Evolutionary conservation across 92 coral and sea anemone species (phyloP).

Genomic region (Metridium senile): DNA sequence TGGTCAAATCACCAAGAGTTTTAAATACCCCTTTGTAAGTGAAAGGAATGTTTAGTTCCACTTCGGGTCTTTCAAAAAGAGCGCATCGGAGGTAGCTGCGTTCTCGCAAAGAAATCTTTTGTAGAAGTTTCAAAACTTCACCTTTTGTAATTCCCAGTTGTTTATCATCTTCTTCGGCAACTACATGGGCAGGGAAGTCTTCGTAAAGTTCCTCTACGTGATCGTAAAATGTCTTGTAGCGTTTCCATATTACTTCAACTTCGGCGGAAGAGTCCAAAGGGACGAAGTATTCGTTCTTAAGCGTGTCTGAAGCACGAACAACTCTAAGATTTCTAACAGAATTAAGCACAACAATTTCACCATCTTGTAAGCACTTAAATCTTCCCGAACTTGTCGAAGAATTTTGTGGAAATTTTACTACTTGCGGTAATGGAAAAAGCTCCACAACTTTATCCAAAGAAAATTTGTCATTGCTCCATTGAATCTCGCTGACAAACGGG

Average conservation of each 20-base stretch:
- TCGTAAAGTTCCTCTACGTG: conserved; percentile 13
- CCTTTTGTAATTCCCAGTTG: conserved; percentile 33
- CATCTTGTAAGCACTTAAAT: not conserved
- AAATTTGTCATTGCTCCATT: conserved; percentile 24
- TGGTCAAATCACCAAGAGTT: conserved; percentile 22
- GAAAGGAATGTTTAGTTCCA: conserved; percentile 23
- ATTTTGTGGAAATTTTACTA: not conserved
- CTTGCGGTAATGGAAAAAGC: conserved; percentile 24
- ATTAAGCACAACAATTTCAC: conserved; percentile 6
- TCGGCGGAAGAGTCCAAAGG: conserved; percentile 14
- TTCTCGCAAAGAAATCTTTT: not conserved
- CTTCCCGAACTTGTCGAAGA: not conserved
- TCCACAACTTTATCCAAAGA: conserved; percentile 13
- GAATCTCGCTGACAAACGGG: conserved; percentile 4
- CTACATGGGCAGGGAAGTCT: conserved; percentile 24
- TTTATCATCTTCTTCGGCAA: conserved; percentile 14
- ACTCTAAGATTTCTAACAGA: not conserved
- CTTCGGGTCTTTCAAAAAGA: not conserved
- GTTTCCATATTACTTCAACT: conserved; percentile 28
- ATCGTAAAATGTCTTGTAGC: conserved; percentile 30
- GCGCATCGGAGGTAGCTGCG: conserved; percentile 13
- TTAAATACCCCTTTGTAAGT: conserved; percentile 23
- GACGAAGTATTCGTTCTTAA: conserved; percentile 10
- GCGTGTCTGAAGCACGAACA: conserved; percentile 22
- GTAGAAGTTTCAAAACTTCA: conserved; percentile 35